Conservation (phyloP, 1,140 invertebrate species). For the Acromyrmex echinatior region DNA sequence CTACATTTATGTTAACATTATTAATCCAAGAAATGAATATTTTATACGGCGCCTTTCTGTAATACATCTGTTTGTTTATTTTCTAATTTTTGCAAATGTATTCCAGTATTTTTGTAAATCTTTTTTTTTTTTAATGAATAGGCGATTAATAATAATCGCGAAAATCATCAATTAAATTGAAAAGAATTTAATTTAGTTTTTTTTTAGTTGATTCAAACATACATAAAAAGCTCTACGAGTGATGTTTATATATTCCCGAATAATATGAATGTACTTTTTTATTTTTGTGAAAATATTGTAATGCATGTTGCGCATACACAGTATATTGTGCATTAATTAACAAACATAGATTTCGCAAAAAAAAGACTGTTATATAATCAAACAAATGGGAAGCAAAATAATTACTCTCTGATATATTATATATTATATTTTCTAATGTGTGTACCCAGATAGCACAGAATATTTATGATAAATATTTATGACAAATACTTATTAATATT, state of each 20-base stretch:
- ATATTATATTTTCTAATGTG: not conserved
- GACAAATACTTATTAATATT: too few species aligned
- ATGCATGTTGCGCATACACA: not conserved
- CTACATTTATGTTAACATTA: not conserved
- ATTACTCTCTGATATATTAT: not conserved
- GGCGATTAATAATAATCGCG: not conserved
- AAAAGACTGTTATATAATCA: not conserved
- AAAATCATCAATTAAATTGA: not conserved
- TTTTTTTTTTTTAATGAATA: not conserved
- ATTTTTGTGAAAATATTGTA: constrained; percentile 9
- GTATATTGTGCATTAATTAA: constrained; percentile 4
- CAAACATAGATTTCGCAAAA: constrained; percentile 8
- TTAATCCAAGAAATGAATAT: not conserved
- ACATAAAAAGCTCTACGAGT: not conserved
- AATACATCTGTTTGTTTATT: not conserved
- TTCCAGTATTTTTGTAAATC: not conserved
- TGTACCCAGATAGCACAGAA: too few species aligned
- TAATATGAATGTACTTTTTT: constrained; percentile 31
- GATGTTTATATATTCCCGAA: constrained; percentile 27
- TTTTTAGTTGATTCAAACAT: not conserved
- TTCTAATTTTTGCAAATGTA: not conserved
- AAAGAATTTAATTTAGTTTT: constrained; percentile 18
- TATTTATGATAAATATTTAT: too few species aligned
- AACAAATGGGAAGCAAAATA: not conserved
- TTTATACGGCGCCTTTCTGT: not conserved